Conservation (phyloP, 1,140 invertebrate species). For the Branchinecta lindahli region DNA sequence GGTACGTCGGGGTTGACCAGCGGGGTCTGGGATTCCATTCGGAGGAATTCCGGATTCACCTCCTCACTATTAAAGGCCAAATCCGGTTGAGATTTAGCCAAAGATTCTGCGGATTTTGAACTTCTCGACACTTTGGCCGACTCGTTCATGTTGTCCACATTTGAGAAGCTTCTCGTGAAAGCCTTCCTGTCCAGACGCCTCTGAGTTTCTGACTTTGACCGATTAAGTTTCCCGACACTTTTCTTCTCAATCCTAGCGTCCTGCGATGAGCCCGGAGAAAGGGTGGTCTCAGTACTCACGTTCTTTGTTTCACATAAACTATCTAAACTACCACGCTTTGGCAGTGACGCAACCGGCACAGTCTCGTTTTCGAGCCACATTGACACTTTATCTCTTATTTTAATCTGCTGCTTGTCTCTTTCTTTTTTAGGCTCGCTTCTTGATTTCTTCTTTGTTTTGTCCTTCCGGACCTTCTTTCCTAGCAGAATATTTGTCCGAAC, state of each 20-base stretch:
- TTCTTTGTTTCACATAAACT: constrained; percentile 1
- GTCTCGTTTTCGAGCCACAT: not conserved
- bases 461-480: constrained; percentile 53
- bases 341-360: not conserved
- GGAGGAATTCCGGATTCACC: not conserved
- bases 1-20: not conserved
- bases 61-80: not conserved
- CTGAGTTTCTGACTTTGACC: not conserved
- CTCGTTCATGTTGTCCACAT: not conserved
- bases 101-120: not conserved
- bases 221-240: not conserved
- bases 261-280: not conserved
- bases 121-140: too few relatives aligned
- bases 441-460: not conserved
- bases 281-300: not conserved
- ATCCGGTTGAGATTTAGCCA: not conserved
- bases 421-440: not conserved
- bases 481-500: constrained; percentile 54
- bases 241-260: not conserved
- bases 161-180: not conserved
- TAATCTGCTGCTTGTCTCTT: not conserved
- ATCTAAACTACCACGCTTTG: not conserved
- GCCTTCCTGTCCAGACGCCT: not conserved
- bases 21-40: not conserved
- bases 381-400: not conserved